A percentile compares a stretch with the other conserved stretches of the same genome.
These are phyloP conservation scores for Allolobophora icterica DNA, from an alignment of 2,888 invertebrate genomes.

Conservation along the genomic window DNA sequence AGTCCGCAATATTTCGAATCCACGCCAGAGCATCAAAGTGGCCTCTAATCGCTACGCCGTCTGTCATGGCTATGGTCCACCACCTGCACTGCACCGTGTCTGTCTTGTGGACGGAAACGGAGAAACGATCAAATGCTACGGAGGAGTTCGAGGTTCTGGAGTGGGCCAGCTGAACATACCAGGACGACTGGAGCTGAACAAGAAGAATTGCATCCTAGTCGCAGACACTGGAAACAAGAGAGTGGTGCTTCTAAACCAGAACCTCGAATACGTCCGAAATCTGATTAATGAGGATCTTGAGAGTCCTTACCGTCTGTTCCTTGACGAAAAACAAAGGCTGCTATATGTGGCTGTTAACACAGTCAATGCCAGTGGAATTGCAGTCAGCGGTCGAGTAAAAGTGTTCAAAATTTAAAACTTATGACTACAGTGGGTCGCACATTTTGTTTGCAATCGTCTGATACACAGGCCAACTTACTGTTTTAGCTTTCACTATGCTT, in stretches of 20 bases:
- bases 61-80: conserved; percentile 3
- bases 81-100: conserved; percentile 3
- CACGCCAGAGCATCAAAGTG: background rate
- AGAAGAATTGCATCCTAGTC: background rate
- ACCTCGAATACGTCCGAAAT: background rate
- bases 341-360: conserved; percentile 29
- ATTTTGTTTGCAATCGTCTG: no score
- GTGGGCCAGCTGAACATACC: background rate
- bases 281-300: background rate
- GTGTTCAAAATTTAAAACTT: background rate
- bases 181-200: background rate
- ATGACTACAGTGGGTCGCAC: no score
- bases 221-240: conserved; percentile 27
- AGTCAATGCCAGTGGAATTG: background rate
- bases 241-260: conserved; percentile 14
- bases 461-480: no score
- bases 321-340: background rate
- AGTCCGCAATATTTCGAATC: background rate
- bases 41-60: background rate
- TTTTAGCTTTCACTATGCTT: no score
- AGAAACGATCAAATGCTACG: conserved; percentile 9
- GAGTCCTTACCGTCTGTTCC: background rate
- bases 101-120: conserved; percentile 8
- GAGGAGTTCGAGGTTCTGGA: conserved; percentile 2
- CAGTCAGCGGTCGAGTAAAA: background rate